phyloP scores from a whole-genome alignment of 2,888 invertebrate genomes.

The Leptura quadrifasciata region DNA sequence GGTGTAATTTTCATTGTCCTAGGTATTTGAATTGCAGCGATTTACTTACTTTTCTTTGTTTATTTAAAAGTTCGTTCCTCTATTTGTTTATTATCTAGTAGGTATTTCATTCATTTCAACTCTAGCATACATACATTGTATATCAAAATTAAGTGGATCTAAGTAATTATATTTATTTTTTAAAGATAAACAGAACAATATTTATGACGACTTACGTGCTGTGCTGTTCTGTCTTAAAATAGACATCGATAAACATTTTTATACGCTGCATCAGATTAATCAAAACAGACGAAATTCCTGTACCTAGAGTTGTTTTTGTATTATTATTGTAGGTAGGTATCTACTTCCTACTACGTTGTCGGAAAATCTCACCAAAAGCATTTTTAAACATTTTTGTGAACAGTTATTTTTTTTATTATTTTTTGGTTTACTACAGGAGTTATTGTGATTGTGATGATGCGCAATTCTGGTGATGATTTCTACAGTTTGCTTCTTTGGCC shows the following conservation, averaged over 20 bases:
- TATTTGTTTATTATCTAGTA: background rate
- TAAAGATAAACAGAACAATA: constrained; percentile 2
- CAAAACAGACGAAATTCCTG: background rate
- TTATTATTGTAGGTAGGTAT: too few relatives aligned
- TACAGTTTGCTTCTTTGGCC: too few relatives aligned
- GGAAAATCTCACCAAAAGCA: too few relatives aligned
- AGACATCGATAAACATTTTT: constrained; percentile 2
- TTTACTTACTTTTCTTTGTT: background rate
- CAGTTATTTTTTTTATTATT: too few relatives aligned
- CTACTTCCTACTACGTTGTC: too few relatives aligned
- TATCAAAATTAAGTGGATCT: background rate
- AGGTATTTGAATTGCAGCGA: too few relatives aligned
- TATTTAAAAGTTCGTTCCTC: background rate
- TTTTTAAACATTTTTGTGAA: too few relatives aligned
- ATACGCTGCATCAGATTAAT: background rate
- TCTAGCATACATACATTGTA: background rate
- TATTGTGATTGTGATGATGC: too few relatives aligned
- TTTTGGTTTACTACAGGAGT: too few relatives aligned
- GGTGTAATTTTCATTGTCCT: background rate
- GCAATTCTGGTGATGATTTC: too few relatives aligned
- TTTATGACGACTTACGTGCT: background rate
- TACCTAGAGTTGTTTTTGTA: too few relatives aligned
- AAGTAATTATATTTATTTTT: background rate
- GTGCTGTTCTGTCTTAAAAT: background rate
- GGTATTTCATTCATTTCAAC: background rate